Percentiles rank a stretch among this genome's conserved stretches.
phyloP scores from a whole-genome alignment of 2,797 vertebrate genomes.

The Myotis findleyi region DNA sequence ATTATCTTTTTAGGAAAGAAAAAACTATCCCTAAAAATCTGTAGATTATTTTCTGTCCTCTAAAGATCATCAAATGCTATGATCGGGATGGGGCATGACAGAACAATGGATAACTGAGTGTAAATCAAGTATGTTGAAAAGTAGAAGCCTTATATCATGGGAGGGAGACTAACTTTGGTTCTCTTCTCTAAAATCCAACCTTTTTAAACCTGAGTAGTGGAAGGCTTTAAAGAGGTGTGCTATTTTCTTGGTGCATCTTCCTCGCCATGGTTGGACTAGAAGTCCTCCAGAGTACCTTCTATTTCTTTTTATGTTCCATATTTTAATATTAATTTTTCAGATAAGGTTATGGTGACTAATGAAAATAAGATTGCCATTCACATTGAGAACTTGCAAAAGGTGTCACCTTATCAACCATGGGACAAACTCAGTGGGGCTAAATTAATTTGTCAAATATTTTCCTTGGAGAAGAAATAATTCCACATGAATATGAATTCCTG shows the following conservation, averaged over 20 bases:
- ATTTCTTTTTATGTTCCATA: conserved; percentile 7
- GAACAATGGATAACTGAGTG: background rate
- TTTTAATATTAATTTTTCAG: background rate
- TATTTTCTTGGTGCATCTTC: background rate
- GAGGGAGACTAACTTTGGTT: background rate
- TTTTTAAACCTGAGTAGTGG: background rate
- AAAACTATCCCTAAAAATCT: conserved; percentile 16
- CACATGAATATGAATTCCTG: conserved; percentile 38
- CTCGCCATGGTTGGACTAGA: background rate
- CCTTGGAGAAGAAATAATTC: conserved; percentile 51
- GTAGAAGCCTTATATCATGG: background rate
- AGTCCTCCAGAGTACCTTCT: background rate
- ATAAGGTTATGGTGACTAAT: background rate
- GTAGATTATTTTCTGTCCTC: conserved; percentile 3
- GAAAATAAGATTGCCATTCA: conserved; percentile 27
- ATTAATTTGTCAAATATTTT: conserved; percentile 48
- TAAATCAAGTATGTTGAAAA: conserved; percentile 32
- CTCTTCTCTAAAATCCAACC: conserved; percentile 7
- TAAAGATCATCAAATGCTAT: conserved; percentile 22
- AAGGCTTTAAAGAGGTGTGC: background rate
- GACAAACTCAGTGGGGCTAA: conserved; percentile 50
- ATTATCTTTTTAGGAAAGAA: conserved; percentile 16
- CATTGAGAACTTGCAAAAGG: background rate
- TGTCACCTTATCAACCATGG: conserved; percentile 41
- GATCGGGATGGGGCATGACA: background rate